Percentiles rank a stretch among this genome's conserved stretches.
phyloP scores from a whole-genome alignment of 2,797 vertebrate genomes.

The Novumbra hubbsi region DNA sequence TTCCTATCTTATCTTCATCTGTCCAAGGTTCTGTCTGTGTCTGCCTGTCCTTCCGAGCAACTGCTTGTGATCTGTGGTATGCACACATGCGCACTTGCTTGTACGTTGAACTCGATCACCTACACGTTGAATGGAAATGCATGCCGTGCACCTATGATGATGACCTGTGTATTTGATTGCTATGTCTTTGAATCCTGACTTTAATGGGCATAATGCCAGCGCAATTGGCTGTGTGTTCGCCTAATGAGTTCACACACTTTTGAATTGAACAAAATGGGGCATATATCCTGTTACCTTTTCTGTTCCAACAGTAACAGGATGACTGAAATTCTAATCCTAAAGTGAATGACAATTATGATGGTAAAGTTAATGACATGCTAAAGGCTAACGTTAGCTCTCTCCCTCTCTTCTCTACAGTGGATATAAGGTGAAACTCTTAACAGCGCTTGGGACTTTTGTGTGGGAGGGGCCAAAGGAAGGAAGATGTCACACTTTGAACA shows the following conservation, averaged over 20 bases:
- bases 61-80: background rate
- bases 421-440: slow-evolving; percentile 93
- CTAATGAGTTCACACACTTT: slow-evolving; percentile 47
- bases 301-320: background rate
- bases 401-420: slow-evolving; percentile 69
- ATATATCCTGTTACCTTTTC: slow-evolving; percentile 6
- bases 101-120: slow-evolving; percentile 10
- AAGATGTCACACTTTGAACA: slow-evolving; percentile 67
- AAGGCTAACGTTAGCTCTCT: slow-evolving; percentile 18
- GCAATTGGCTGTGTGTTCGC: slow-evolving; percentile 23
- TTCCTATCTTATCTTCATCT: background rate
- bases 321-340: background rate
- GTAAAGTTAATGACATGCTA: background rate
- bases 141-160: background rate
- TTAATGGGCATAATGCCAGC: slow-evolving; percentile 15
- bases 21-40: background rate
- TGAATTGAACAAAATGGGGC: slow-evolving; percentile 33
- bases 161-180: slow-evolving; percentile 7
- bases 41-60: background rate
- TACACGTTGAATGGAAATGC: background rate
- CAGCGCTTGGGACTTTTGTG: slow-evolving; percentile 75
- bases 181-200: slow-evolving; percentile 23
- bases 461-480: slow-evolving; percentile 73
- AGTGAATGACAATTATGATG: background rate
- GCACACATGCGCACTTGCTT: slow-evolving; percentile 6